These are phyloP conservation scores for Steatornis caripensis DNA, from an alignment of 2,113 vertebrate genomes.

Conservation along the genomic window DNA sequence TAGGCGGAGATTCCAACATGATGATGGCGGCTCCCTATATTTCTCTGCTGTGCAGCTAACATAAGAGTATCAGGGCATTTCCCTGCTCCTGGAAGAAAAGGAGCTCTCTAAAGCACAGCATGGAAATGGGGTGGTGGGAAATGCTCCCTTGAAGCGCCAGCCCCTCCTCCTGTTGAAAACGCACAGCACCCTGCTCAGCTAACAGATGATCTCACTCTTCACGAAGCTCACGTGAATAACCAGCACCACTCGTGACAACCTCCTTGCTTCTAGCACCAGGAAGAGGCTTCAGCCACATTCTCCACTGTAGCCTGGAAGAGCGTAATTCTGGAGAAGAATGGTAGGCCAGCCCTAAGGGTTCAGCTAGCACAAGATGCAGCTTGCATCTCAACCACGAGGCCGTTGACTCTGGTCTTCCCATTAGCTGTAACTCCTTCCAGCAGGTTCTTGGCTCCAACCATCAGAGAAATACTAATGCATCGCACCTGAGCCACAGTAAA, in stretches of 20 bases:
- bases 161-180: not conserved
- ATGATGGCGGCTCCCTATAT: not conserved
- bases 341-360: not conserved
- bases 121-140: no score
- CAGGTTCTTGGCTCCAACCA: fast-evolving
- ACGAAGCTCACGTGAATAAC: not conserved
- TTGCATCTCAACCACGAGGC: fast-evolving
- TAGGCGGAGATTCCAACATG: fast-evolving
- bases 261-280: not conserved
- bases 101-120: not conserved
- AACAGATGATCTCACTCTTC: not conserved
- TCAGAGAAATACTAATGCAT: not conserved
- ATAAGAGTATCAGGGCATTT: fast-evolving
- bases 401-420: fast-evolving
- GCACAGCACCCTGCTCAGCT: not conserved
- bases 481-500: not conserved
- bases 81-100: not conserved
- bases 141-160: not conserved
- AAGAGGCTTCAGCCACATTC: not conserved
- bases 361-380: not conserved
- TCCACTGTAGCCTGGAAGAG: not conserved
- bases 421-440: not conserved
- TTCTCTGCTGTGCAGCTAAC: not conserved
- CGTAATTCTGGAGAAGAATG: not conserved
- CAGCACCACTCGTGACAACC: fast-evolving